Percentiles rank a stretch among this genome's conserved stretches.
Evolutionary conservation across 2,113 vertebrate species (phyloP).

Genomic region (Onychostruthus taczanowskii): DNA sequence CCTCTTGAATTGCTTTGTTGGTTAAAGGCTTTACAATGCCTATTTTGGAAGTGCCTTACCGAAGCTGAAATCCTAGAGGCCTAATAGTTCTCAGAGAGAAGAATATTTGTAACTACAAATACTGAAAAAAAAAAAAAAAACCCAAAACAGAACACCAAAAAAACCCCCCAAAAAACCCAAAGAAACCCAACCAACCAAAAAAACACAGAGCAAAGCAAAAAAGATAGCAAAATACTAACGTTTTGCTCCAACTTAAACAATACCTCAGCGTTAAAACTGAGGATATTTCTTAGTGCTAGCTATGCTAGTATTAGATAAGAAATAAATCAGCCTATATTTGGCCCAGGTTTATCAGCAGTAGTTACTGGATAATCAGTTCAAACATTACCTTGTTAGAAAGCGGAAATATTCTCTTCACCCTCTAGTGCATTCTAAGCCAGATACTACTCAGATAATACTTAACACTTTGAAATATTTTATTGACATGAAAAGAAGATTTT

Average conservation of each 20-base stretch:
- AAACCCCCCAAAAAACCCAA: too few species aligned
- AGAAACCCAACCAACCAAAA: not conserved
- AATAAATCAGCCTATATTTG: not conserved
- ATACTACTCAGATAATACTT: not conserved
- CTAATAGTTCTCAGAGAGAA: not conserved
- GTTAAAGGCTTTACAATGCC: not conserved
- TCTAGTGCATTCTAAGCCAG: not conserved
- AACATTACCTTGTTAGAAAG: constrained; percentile 8
- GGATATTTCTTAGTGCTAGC: not conserved
- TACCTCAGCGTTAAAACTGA: not conserved
- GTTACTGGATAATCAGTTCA: constrained; percentile 12
- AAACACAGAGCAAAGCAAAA: not conserved
- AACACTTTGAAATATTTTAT: not conserved
- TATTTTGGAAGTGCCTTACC: not conserved
- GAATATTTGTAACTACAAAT: not conserved
- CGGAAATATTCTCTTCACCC: not conserved
- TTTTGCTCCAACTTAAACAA: not conserved
- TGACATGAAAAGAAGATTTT: not conserved
- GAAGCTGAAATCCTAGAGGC: not conserved
- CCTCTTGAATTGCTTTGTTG: not conserved
- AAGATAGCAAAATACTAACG: not conserved
- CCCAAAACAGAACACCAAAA: too few species aligned
- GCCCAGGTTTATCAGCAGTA: not conserved
- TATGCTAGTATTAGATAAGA: not conserved
- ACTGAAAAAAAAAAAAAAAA: not conserved